phyloP scores from a whole-genome alignment of 2,113 vertebrate genomes.

The Camelus dromedarius region DNA sequence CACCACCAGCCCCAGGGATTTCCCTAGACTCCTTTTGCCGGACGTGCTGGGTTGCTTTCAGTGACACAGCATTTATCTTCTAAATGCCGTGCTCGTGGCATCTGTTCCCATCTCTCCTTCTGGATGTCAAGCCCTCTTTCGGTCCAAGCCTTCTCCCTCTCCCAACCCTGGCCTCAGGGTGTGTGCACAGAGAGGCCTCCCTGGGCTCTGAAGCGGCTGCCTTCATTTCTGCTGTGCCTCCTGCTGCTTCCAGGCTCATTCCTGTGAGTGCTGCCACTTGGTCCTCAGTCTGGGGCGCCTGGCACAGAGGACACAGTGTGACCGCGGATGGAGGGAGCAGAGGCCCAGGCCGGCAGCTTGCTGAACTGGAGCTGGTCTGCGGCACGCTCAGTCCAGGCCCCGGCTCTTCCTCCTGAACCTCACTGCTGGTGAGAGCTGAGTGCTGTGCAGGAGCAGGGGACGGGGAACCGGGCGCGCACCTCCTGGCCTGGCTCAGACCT shows the following conservation, averaged over 20 bases:
- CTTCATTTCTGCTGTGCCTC: neutral
- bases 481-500: neutral
- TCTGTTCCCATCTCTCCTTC: neutral
- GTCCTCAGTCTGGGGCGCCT: neutral
- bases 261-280: too few species aligned
- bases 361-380: neutral
- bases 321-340: rapidly evolving
- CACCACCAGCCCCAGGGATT: neutral
- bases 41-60: neutral
- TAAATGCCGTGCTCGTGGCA: rapidly evolving
- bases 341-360: neutral
- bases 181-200: neutral
- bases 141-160: neutral
- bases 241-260: neutral
- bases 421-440: neutral
- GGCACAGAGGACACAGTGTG: neutral
- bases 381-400: neutral
- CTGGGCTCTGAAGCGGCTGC: neutral
- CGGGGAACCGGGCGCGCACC: neutral
- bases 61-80: neutral
- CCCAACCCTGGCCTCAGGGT: neutral
- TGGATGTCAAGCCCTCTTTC: neutral
- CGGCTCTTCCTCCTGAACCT: neutral
- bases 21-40: neutral
- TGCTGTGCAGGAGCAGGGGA: rapidly evolving